Conservation (phyloP, 2,113 vertebrate genomes). For the Oryzias celebensis region DNA sequence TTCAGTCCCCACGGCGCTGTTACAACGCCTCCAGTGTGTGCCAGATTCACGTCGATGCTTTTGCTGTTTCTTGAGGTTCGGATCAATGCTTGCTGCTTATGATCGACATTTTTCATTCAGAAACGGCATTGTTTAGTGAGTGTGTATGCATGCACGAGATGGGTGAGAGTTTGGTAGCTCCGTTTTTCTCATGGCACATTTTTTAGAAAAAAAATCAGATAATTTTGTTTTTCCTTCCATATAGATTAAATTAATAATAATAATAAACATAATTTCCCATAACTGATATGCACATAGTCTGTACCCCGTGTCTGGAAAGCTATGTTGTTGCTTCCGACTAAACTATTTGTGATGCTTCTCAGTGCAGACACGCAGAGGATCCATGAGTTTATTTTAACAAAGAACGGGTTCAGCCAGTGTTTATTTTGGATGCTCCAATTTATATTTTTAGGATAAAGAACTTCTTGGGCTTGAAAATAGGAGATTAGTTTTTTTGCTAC, state of each 20-base stretch:
- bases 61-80: conserved; percentile 12
- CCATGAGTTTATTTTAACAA: conserved; percentile 22
- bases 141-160: too few species aligned
- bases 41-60: background rate
- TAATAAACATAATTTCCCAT: too few species aligned
- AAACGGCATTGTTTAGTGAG: background rate
- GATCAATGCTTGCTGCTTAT: conserved; percentile 1
- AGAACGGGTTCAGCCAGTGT: conserved; percentile 14
- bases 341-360: conserved; percentile 5
- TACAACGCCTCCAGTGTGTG: background rate
- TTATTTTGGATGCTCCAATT: conserved; percentile 27
- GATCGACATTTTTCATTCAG: background rate
- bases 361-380: conserved; percentile 14
- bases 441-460: conserved; percentile 31
- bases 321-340: conserved; percentile 1
- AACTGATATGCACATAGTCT: too few species aligned
- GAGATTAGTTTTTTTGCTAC: conserved; percentile 15
- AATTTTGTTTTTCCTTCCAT: too few species aligned
- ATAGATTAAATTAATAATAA: too few species aligned
- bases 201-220: too few species aligned
- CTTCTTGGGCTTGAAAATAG: conserved; percentile 18
- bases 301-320: background rate
- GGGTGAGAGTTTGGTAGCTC: too few species aligned
- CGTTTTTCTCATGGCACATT: too few species aligned
- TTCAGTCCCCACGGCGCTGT: background rate